Conservation (phyloP, 2,113 vertebrate species). For the Panurus biarmicus region DNA sequence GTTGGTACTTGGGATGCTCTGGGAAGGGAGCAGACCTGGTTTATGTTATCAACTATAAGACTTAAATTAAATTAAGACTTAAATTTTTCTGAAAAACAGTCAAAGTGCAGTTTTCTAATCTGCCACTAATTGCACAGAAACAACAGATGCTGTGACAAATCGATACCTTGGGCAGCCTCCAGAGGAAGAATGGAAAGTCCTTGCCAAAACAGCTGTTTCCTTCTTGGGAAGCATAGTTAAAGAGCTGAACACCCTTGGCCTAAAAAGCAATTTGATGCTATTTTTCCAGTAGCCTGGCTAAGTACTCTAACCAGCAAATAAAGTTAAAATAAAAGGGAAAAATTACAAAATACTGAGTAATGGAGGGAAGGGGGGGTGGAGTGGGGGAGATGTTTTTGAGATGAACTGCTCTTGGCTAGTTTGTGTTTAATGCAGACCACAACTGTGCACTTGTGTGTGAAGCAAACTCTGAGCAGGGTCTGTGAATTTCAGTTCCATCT, state of each 20-base stretch:
- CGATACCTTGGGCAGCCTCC: background rate
- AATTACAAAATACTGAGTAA: background rate
- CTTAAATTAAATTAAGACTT: background rate
- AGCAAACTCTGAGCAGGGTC: background rate
- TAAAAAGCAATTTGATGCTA: background rate
- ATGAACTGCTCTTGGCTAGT: background rate
- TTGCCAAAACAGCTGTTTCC: background rate
- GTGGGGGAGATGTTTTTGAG: background rate
- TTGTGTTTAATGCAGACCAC: background rate
- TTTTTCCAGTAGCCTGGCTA: background rate
- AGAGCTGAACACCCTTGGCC: background rate
- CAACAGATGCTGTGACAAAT: background rate
- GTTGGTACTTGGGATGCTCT: background rate
- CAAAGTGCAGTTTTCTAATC: background rate
- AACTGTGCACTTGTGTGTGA: background rate
- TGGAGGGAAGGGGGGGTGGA: background rate
- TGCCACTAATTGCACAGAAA: background rate
- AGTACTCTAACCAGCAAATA: background rate
- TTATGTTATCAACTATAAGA: background rate
- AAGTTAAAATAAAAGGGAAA: background rate
- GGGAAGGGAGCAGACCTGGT: background rate
- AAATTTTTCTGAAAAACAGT: background rate
- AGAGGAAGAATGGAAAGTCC: fast-evolving
- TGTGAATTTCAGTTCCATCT: background rate
- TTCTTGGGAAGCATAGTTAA: background rate